These are phyloP conservation scores for Trissolcus basalis DNA, from an alignment of 1,140 invertebrate species.

Conservation along the genomic window DNA sequence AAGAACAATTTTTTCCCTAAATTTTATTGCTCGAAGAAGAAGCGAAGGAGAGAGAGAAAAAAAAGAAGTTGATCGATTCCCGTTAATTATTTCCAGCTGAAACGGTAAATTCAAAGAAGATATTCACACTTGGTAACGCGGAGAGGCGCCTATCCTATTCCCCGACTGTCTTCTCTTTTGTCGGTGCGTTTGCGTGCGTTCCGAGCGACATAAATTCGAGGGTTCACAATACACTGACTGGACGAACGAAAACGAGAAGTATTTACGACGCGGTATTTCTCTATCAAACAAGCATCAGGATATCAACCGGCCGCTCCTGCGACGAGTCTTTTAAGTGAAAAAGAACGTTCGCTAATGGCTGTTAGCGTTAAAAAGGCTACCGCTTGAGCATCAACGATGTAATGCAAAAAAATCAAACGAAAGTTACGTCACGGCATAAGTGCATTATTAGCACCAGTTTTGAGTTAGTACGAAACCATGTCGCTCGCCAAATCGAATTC, in stretches of 20 bases:
- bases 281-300: slow-evolving; percentile 36
- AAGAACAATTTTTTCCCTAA: too few species aligned
- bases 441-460: slow-evolving; percentile 35
- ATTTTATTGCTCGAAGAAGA: too few species aligned
- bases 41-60: too few species aligned
- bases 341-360: slow-evolving; percentile 27
- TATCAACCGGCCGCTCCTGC: slow-evolving; percentile 35
- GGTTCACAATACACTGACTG: slow-evolving; percentile 34
- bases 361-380: slow-evolving; percentile 26
- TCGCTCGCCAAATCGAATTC: slow-evolving; percentile 21
- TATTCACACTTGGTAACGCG: slow-evolving; percentile 25
- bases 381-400: slow-evolving; percentile 6
- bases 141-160: slow-evolving; percentile 24
- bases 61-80: too few species aligned
- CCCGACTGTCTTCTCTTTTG: slow-evolving; percentile 21
- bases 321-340: slow-evolving; percentile 43
- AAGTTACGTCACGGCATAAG: slow-evolving; percentile 3
- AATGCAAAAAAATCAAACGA: slow-evolving; percentile 9
- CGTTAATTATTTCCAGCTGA: not conserved
- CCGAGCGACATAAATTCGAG: slow-evolving; percentile 42
- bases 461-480: slow-evolving; percentile 36
- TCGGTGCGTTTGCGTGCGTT: slow-evolving; percentile 17
- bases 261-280: slow-evolving; percentile 47
- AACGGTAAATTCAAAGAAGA: not conserved
- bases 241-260: slow-evolving; percentile 45